phyloP scores from a whole-genome alignment of 2,113 vertebrate species.

The Tichodroma muraria region DNA sequence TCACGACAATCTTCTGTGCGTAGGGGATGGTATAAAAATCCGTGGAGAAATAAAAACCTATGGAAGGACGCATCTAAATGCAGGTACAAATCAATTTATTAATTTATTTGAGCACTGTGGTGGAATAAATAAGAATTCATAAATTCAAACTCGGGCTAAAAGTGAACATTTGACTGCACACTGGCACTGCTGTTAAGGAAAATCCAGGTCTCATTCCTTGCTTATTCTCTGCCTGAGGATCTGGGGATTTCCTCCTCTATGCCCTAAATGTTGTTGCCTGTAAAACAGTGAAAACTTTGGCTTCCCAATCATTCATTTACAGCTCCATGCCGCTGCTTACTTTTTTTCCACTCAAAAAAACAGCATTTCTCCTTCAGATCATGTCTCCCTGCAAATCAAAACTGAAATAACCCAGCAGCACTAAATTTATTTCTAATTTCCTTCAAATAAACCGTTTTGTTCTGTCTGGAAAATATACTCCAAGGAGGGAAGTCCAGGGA shows the following conservation, averaged over 20 bases:
- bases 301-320: not conserved
- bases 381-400: not conserved
- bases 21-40: accelerated
- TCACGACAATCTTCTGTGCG: not conserved
- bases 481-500: not conserved
- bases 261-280: not conserved
- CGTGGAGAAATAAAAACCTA: not conserved
- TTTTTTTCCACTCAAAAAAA: not conserved
- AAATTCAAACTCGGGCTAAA: not conserved
- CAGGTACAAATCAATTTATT: not conserved
- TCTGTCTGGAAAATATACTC: conserved; percentile 13
- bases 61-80: not conserved
- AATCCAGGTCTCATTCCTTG: not conserved
- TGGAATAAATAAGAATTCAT: not conserved
- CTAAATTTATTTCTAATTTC: conserved; percentile 45
- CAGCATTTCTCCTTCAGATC: not conserved
- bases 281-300: not conserved
- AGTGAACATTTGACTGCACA: not conserved
- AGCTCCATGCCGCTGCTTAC: not conserved
- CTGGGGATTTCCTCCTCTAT: not conserved
- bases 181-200: not conserved
- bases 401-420: conserved; percentile 49
- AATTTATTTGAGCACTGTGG: not conserved
- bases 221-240: not conserved
- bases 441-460: conserved; percentile 41